phyloP scores from a whole-genome alignment of 1,140 invertebrate genomes.

The Cotesia vestalis region DNA sequence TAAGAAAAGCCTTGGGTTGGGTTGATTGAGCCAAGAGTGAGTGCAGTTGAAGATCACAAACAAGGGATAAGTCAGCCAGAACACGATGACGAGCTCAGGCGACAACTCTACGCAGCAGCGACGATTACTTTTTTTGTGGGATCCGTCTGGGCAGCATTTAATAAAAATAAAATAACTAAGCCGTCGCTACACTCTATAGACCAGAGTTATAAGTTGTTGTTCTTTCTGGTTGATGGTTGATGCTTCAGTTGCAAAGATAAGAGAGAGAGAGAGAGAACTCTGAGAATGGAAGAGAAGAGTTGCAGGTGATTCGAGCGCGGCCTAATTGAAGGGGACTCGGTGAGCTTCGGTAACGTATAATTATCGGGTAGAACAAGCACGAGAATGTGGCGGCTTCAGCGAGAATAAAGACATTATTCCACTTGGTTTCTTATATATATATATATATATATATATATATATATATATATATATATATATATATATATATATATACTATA shows the following conservation, averaged over 20 bases:
- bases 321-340: slow-evolving; percentile 45
- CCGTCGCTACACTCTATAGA: neutral
- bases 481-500: too few relatives aligned
- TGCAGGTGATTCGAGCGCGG: slow-evolving; percentile 42
- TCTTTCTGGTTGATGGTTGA: neutral
- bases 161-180: too few relatives aligned
- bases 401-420: slow-evolving; percentile 49
- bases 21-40: too few relatives aligned
- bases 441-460: too few relatives aligned
- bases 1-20: too few relatives aligned
- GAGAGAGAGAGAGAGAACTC: slow-evolving; percentile 25
- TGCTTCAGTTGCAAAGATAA: neutral
- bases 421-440: slow-evolving; percentile 40
- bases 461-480: too few relatives aligned
- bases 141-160: neutral
- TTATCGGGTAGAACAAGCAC: slow-evolving; percentile 43
- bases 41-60: slow-evolving; percentile 14
- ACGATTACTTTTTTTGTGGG: slow-evolving; percentile 34
- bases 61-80: slow-evolving; percentile 17
- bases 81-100: neutral
- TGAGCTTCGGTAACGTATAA: slow-evolving; percentile 46
- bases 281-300: slow-evolving; percentile 30
- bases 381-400: slow-evolving; percentile 43
- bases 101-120: slow-evolving; percentile 20
- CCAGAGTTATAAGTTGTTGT: too few relatives aligned